phyloP scores from a whole-genome alignment of 2,888 invertebrate genomes.

The Polietes domitor region DNA sequence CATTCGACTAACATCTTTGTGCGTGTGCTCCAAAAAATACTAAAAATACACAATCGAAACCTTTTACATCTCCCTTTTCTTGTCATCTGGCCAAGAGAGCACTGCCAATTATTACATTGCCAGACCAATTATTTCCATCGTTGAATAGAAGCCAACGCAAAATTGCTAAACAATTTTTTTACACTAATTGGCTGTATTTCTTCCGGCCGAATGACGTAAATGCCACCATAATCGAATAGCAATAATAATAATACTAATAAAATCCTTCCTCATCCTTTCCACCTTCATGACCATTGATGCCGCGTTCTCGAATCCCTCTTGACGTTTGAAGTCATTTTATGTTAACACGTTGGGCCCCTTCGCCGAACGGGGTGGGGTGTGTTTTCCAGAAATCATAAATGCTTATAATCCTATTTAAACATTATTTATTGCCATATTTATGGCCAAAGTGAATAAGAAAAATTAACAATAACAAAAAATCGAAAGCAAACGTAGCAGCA shows the following conservation, averaged over 20 bases:
- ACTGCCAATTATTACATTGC: no score
- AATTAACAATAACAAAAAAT: constrained; percentile 13
- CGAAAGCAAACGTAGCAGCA: constrained; percentile 10
- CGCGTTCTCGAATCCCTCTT: no score
- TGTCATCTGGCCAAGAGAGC: no score
- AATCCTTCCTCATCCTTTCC: background rate
- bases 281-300: background rate
- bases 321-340: no score
- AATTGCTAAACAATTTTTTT: background rate
- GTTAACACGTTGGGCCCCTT: background rate
- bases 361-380: background rate
- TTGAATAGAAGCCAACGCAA: background rate
- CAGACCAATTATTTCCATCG: background rate
- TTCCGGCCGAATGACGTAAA: background rate
- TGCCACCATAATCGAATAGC: background rate
- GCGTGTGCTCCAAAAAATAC: no score
- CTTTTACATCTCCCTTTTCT: no score
- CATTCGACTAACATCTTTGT: no score
- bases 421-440: constrained; percentile 67
- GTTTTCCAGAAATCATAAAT: constrained; percentile 54
- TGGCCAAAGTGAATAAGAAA: constrained; percentile 15
- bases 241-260: background rate
- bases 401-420: constrained; percentile 67
- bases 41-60: no score
- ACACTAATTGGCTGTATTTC: constrained; percentile 19